A percentile compares a stretch with the other conserved stretches of the same genome.
phyloP scores from a whole-genome alignment of 2,888 invertebrate species.

The Orthosia incerta region DNA sequence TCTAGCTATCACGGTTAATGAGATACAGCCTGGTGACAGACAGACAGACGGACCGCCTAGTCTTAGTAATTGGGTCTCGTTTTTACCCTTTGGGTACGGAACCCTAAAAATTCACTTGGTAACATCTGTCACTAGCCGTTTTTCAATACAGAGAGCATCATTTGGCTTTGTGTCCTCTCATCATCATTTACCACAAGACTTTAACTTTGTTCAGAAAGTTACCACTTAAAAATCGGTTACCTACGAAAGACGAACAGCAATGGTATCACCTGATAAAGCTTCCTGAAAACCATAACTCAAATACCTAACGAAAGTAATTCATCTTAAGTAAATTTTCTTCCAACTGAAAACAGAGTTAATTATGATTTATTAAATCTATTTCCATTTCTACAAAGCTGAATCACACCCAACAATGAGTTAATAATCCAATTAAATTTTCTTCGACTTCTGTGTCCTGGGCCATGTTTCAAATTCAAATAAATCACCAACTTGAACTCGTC shows the following conservation, averaged over 20 bases:
- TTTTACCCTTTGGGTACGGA: no score
- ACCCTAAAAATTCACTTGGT: no score
- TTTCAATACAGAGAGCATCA: not conserved
- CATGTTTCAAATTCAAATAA: conserved; percentile 90
- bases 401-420: conserved; percentile 83
- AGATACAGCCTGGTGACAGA: no score
- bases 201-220: not conserved
- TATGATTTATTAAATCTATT: conserved; percentile 77
- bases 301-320: conserved; percentile 61
- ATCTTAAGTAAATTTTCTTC: conserved; percentile 70
- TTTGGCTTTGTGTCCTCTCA: no score
- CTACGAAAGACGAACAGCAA: conserved; percentile 9
- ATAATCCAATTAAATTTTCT: conserved; percentile 90
- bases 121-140: no score
- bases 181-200: no score
- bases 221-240: not conserved
- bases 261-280: conserved; percentile 34
- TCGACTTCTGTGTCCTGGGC: conserved; percentile 86
- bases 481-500: conserved; percentile 86
- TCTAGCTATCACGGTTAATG: no score
- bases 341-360: conserved; percentile 74
- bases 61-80: no score
- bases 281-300: conserved; percentile 48
- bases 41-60: no score
- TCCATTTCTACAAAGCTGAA: conserved; percentile 77